These are phyloP conservation scores for Cryptotis parvus DNA, from an alignment of 2,113 vertebrate genomes.

Conservation along the genomic window DNA sequence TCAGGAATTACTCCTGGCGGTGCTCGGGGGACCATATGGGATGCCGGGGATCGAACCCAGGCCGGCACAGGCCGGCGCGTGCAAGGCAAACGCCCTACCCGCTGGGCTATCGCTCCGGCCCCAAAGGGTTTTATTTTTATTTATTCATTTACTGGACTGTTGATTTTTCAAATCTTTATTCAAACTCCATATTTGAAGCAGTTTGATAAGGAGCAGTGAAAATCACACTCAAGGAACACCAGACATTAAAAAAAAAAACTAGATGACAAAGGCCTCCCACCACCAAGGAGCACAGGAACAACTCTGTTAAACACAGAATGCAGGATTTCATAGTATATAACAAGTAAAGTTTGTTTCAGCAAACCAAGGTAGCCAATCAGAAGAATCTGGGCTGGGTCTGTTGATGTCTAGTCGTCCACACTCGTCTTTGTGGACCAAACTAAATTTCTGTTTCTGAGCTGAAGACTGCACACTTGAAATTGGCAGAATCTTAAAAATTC, in stretches of 20 bases:
- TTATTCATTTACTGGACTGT: constrained; percentile 23
- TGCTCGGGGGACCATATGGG: no score
- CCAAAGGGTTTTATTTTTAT: no score
- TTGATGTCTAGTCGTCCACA: neutral
- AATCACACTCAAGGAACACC: constrained; percentile 19
- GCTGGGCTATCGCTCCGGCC: no score
- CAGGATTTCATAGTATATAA: constrained; percentile 18
- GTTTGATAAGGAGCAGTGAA: constrained; percentile 25
- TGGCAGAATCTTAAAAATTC: neutral
- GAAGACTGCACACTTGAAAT: constrained; percentile 7
- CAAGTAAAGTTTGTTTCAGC: constrained; percentile 23
- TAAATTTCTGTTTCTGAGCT: constrained; percentile 23
- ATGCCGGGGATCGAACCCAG: no score
- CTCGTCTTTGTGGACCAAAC: neutral
- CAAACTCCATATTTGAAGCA: constrained; percentile 62
- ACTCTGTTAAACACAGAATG: constrained; percentile 31
- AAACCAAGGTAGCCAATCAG: constrained; percentile 43
- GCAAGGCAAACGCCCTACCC: no score
- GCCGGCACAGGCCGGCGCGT: no score
- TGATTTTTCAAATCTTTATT: constrained; percentile 67
- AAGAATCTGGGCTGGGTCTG: neutral
- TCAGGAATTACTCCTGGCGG: no score
- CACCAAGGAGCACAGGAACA: constrained; percentile 48
- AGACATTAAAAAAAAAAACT: constrained; percentile 28
- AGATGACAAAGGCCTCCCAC: constrained; percentile 8